Evolutionary conservation across 2,113 vertebrate genomes (phyloP).

Genomic region (Madoqua kirkii): DNA sequence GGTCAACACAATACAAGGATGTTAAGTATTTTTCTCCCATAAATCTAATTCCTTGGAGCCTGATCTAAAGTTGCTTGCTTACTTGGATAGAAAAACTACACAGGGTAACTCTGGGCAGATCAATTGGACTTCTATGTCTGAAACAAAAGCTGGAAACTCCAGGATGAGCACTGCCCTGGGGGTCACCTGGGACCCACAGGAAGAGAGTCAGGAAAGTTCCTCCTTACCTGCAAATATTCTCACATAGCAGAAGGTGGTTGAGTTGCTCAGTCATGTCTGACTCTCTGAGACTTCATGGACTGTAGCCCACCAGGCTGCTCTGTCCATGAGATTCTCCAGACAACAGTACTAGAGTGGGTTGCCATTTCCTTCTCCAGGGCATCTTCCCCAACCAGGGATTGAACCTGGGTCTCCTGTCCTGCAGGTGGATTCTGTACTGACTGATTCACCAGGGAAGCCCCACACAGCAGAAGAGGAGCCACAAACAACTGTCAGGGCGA

Average conservation of each 20-base stretch:
- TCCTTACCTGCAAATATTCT: background rate
- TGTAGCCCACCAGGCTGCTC: background rate
- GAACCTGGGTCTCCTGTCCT: background rate
- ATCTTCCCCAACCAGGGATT: background rate
- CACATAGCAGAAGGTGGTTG: background rate
- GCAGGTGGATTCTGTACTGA: background rate
- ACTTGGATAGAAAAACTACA: background rate
- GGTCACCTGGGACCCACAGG: background rate
- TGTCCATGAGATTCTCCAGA: background rate
- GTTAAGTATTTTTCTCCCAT: background rate
- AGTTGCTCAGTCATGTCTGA: background rate
- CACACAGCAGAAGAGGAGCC: background rate
- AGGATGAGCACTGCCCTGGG: background rate
- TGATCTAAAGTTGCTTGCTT: background rate
- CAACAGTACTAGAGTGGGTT: background rate
- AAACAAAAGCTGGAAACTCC: background rate
- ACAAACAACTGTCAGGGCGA: background rate
- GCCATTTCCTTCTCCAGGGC: background rate
- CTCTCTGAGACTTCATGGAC: background rate
- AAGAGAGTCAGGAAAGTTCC: background rate
- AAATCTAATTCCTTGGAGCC: background rate
- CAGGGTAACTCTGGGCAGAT: background rate
- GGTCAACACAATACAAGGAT: background rate
- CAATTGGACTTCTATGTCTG: background rate
- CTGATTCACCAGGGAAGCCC: background rate